A percentile compares a stretch with the other conserved stretches of the same genome.
Conservation (phyloP, 2,888 invertebrate genomes). For the Crematogaster levior region DNA sequence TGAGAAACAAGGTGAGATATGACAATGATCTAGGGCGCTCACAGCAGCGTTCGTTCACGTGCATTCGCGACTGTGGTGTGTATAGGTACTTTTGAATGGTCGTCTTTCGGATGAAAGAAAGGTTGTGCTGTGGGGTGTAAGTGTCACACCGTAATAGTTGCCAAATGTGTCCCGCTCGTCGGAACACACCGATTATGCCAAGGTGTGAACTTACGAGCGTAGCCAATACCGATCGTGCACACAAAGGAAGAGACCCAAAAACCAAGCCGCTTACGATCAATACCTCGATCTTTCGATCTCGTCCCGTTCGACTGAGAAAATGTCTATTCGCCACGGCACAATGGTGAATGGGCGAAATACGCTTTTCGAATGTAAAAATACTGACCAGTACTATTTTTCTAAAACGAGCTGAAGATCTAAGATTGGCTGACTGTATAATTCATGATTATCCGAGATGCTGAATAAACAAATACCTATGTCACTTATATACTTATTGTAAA, state of each 20-base stretch:
- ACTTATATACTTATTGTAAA: background rate
- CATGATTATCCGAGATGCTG: background rate
- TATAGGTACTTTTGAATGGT: constrained; percentile 17
- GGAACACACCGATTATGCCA: constrained; percentile 77
- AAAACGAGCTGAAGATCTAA: constrained; percentile 6
- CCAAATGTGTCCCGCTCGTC: constrained; percentile 69
- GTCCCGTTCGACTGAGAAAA: constrained; percentile 52
- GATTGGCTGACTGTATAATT: constrained; percentile 34
- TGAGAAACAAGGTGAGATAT: background rate
- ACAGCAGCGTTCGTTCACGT: background rate
- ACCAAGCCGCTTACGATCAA: constrained; percentile 84
- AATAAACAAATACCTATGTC: background rate
- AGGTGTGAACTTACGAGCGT: constrained; percentile 78
- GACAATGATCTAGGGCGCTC: background rate
- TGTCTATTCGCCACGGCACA: constrained; percentile 67
- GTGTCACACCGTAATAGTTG: constrained; percentile 69
- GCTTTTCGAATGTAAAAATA: constrained; percentile 69
- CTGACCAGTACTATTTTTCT: constrained; percentile 51
- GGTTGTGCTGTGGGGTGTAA: constrained; percentile 55
- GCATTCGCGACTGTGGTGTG: background rate
- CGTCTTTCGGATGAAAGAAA: constrained; percentile 9
- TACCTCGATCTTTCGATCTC: constrained; percentile 77
- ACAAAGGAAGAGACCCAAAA: constrained; percentile 74
- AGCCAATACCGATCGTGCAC: constrained; percentile 69
- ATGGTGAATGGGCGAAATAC: constrained; percentile 72